Base-by-base conservation (phyloP, 2,797 vertebrate species). In the Manis pentadactyla region DNA sequence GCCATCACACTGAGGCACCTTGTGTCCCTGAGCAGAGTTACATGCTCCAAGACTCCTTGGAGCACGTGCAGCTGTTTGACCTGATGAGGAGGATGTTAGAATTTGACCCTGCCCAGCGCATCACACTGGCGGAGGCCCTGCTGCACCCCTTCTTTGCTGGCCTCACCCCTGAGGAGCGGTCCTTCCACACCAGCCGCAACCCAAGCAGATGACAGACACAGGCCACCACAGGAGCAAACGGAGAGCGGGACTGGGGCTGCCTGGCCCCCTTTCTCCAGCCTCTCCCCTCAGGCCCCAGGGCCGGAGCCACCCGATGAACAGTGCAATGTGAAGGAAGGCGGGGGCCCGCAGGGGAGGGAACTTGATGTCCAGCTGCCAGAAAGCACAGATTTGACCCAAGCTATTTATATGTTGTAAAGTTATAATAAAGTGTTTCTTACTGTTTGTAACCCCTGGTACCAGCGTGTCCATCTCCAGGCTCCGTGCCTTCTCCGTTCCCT, bases 401-500 rank as follows among this genome's bases (percentile, higher is more conserved):
- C 96, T 98, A 99, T 99, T 99, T 99, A 99, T 99, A 99, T 98
- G 98, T 98, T 98, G 98, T 99, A 99, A 99, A 99, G 98, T 99
- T 99, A 98, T 98, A 99, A 99, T 98, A 99, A 99, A 99, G 98
- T 98, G 98, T 99, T 99, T 99, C 98, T 98, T 99, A 99, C 98
- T 98, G 98, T 99, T 99, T 99, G 98, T 99, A 98, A 98, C 97
- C 98, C 98, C 98, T 98, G 37, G 98, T 98, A 97, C 97, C 97
- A 19, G 85, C 94, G 95, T 59, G 78, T 71, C 93, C 96, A 49
- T 97, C 94, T 96, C 79, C 88, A 90, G 97, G 96, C 93, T 97
- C 88, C 68, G 74, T 93, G 96, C 94, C 96, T 79, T 83, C 86
- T 57, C 49, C 86, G 46, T 55, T 51, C 46, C 84, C 73, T 29